Conservation (phyloP, 2,797 vertebrate genomes). For the Natrix natrix region DNA sequence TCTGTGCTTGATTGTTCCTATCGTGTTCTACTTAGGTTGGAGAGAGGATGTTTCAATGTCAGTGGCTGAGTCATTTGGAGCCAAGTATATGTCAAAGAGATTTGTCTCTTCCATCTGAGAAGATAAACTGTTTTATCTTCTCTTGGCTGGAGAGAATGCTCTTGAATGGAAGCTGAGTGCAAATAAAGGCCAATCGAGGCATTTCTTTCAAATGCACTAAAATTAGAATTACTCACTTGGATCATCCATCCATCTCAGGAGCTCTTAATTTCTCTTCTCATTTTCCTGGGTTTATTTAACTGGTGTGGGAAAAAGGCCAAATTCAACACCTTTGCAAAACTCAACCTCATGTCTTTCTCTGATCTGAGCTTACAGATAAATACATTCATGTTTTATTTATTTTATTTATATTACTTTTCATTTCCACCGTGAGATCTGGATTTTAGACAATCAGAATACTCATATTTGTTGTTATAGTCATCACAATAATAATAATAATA, state of each 20-base stretch:
- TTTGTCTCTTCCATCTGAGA: background rate
- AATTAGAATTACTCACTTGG: background rate
- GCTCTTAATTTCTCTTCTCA: background rate
- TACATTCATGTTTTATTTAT: no score
- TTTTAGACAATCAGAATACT: no score
- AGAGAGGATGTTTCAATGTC: background rate
- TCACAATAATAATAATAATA: no score
- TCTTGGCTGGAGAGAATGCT: background rate
- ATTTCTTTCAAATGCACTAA: background rate
- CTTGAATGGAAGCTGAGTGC: background rate
- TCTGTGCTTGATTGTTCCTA: background rate
- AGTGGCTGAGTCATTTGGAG: background rate
- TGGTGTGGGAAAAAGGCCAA: background rate
- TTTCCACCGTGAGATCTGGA: no score
- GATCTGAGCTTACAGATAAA: background rate
- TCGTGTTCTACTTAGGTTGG: background rate
- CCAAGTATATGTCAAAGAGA: background rate
- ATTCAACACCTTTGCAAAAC: background rate
- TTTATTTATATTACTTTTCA: no score
- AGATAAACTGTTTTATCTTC: background rate
- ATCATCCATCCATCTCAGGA: background rate
- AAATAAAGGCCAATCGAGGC: background rate
- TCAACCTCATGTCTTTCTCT: background rate
- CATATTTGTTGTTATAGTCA: no score
- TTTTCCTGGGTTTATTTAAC: background rate